These are phyloP conservation scores for Panonychus citri DNA, from an alignment of 1,140 invertebrate genomes.

Conservation along the genomic window DNA sequence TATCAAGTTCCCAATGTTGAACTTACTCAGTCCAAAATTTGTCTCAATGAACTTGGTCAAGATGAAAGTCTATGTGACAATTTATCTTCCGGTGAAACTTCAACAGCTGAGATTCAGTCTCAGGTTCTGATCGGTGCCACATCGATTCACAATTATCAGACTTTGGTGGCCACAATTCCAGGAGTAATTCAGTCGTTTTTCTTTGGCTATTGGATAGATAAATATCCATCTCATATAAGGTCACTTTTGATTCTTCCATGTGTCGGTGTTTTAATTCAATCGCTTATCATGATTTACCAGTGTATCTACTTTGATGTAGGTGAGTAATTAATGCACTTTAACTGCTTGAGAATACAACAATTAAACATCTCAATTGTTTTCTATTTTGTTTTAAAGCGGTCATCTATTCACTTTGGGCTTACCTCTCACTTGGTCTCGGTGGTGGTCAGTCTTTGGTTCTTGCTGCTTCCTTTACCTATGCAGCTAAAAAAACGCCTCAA, in stretches of 20 bases:
- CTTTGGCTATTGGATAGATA: slow-evolving; percentile 7
- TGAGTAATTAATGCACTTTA: no score
- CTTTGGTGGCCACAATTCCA: slow-evolving; percentile 1
- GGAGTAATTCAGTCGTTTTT: slow-evolving; percentile 2
- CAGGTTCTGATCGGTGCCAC: background rate
- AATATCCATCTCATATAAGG: background rate
- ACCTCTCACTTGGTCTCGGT: background rate
- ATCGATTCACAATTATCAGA: background rate
- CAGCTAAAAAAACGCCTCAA: background rate
- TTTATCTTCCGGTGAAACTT: background rate
- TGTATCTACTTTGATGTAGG: no score
- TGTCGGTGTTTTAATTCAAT: background rate
- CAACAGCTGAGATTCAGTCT: background rate
- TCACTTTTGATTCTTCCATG: background rate
- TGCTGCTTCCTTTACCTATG: background rate
- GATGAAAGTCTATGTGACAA: background rate
- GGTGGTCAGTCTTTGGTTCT: background rate
- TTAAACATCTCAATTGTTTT: no score
- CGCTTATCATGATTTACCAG: no score
- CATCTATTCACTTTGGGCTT: background rate
- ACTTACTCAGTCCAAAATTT: slow-evolving; percentile 6
- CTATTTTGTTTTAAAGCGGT: no score
- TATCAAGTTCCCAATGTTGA: slow-evolving; percentile 1
- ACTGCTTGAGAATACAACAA: no score
- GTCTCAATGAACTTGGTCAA: slow-evolving; percentile 3